These are phyloP conservation scores for Limonius californicus DNA, from an alignment of 1,140 invertebrate genomes.

Conservation along the genomic window DNA sequence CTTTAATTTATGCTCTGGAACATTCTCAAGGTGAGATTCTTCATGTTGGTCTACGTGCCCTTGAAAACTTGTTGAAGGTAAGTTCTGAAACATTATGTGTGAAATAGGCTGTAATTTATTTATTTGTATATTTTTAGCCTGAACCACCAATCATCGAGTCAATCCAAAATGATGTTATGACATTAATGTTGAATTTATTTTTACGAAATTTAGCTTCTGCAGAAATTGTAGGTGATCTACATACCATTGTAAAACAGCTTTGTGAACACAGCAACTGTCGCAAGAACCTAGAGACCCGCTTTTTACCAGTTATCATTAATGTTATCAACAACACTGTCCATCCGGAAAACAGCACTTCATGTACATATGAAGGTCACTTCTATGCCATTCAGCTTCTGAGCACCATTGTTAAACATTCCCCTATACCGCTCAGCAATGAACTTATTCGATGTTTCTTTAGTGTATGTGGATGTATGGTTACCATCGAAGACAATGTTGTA, in stretches of 20 bases:
- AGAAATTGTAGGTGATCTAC: background rate
- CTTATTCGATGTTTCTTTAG: background rate
- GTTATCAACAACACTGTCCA: too few relatives aligned
- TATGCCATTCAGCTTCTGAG: background rate
- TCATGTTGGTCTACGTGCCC: background rate
- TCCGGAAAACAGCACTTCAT: too few relatives aligned
- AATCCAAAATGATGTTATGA: too few relatives aligned
- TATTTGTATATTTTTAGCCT: too few relatives aligned
- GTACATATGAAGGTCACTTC: too few relatives aligned
- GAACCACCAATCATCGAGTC: too few relatives aligned
- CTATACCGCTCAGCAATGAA: background rate
- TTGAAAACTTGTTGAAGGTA: background rate
- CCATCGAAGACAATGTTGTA: background rate
- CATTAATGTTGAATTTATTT: background rate
- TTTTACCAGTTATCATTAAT: background rate
- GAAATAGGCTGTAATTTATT: too few relatives aligned
- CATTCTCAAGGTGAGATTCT: background rate
- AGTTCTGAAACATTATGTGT: background rate
- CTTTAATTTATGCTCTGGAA: background rate
- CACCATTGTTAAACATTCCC: background rate
- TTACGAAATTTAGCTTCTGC: background rate
- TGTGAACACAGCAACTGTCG: background rate
- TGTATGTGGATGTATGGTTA: background rate
- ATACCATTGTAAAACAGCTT: background rate
- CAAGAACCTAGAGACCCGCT: background rate